Conservation (phyloP, 1,140 invertebrate species). For the Belonocnema kinseyi region DNA sequence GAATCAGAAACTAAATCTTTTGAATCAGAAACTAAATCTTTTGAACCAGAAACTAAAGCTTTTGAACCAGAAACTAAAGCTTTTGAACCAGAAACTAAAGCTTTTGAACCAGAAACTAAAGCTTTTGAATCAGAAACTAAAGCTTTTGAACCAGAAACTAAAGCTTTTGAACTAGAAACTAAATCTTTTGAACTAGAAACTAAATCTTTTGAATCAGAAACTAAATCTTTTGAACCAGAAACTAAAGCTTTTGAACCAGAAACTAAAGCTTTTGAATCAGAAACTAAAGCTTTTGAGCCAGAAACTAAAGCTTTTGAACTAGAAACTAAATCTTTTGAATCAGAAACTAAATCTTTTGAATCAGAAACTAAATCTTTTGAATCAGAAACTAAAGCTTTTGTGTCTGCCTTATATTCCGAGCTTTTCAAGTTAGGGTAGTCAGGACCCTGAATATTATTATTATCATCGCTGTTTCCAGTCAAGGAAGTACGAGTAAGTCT, state of each 20-base stretch:
- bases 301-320: neutral
- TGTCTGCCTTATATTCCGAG: neutral
- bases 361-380: neutral
- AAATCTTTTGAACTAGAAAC: neutral
- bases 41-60: neutral
- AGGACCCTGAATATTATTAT: constrained; percentile 34
- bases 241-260: neutral
- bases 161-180: neutral
- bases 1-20: neutral
- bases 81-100: too few relatives aligned
- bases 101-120: too few relatives aligned
- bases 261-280: neutral
- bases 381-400: neutral
- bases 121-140: neutral
- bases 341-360: too few relatives aligned
- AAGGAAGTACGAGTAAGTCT: neutral
- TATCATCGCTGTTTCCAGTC: constrained; percentile 32
- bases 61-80: too few relatives aligned
- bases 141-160: neutral
- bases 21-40: neutral
- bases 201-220: too few relatives aligned
- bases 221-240: too few relatives aligned
- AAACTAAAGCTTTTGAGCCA: neutral
- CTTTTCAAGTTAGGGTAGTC: neutral
- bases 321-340: too few relatives aligned